A percentile compares a stretch with the other conserved stretches of the same genome.
Evolutionary conservation across 2,113 vertebrate genomes (phyloP).

Genomic region (Panthera uncia): DNA sequence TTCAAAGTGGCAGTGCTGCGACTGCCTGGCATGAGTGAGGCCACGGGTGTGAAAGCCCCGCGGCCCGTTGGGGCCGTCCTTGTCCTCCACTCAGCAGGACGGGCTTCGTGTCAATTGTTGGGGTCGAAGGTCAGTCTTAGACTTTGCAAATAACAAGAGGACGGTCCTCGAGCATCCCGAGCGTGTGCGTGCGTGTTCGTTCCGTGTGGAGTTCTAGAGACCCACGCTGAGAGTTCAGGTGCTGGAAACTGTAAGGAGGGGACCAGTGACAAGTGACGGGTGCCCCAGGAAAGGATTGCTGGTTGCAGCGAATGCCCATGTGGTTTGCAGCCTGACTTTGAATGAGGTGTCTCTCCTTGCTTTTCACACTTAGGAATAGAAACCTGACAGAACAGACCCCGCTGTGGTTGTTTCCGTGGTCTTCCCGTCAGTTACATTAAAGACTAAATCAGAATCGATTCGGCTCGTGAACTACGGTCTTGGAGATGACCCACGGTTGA

Average conservation of each 20-base stretch:
- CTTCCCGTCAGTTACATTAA: too few species aligned
- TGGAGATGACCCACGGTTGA: neutral
- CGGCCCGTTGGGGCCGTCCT: accelerated
- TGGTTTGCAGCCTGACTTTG: too few species aligned
- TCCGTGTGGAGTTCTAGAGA: too few species aligned
- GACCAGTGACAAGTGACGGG: accelerated
- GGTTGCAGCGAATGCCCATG: accelerated
- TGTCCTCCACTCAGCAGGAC: accelerated
- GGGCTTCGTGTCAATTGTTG: accelerated
- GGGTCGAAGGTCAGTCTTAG: accelerated
- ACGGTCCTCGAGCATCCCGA: neutral
- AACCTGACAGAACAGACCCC: accelerated
- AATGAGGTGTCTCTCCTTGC: neutral
- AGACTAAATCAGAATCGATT: accelerated
- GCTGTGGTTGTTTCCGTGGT: accelerated
- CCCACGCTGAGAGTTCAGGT: too few species aligned
- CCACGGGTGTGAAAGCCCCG: neutral
- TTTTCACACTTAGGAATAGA: accelerated
- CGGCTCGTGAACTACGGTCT: accelerated
- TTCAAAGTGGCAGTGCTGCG: accelerated
- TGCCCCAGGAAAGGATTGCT: accelerated
- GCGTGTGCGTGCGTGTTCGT: too few species aligned
- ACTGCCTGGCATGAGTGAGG: accelerated
- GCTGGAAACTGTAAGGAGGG: accelerated
- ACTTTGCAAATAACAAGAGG: too few species aligned